Base-by-base conservation (phyloP, 2,797 vertebrate genomes). In the Fistularia commersonii region DNA sequence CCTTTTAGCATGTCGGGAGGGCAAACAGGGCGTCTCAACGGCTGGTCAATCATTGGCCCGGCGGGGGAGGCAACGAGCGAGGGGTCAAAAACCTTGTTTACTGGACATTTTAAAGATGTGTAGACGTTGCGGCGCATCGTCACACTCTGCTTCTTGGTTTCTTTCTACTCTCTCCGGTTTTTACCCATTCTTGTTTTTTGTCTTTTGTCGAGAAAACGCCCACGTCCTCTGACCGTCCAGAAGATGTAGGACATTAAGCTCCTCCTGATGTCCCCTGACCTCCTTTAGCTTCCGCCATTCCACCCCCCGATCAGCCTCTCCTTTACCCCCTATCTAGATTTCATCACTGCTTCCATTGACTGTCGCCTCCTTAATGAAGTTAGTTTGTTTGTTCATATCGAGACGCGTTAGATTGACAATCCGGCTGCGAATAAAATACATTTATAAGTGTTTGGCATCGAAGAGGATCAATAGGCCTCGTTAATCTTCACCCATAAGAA, bases 1-100 rank as follows among this genome's bases (percentile, higher is more conserved):
- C 64, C 58, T 69, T 77, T 74, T 51, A 61, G 40, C 44, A 36
- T 23, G 43, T 49, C n/a, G n/a, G 50, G 46, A 55, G 58, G 75
- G 77, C 74, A 87, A 88, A 88, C 46, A 85, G 65, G 38, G 71
- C 56, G 47, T 51, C 45, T 72, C 32, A 68, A 8, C 70, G 54
- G 57, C 61, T 63, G 47, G 86, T 91, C 80, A 91, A 91, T 91
- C 84, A 91, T 91, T 91, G 74, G 47, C 89, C n/a, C 6, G 38
- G 77, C 80, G 81, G 88, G 76, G 42, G 31, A 34, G 54, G 11
- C 32, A 53, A 61, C 41, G 61, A 67, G 45, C 76, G 66, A 56
- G 51, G 64, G 87, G 57, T 88, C 88, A 84, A 69, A 72, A 67
- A 61, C 50, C 61, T 52, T 79, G 64, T 83, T 83, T 79, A 47